Conservation (phyloP, 2,888 invertebrate genomes). For the Tetropium fuscum region DNA sequence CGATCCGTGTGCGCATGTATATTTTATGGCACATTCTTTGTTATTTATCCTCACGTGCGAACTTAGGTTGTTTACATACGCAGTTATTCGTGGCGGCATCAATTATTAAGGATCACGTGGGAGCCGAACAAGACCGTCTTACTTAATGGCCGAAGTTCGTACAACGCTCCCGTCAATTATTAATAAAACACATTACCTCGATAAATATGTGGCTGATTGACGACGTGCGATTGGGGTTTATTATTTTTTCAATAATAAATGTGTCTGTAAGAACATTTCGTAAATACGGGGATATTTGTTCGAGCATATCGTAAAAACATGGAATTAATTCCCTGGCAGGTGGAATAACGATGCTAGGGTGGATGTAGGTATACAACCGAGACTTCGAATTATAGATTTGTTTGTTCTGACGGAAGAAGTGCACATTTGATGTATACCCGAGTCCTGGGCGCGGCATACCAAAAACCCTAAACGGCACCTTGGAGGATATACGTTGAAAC, state of each 20-base stretch:
- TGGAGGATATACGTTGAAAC: conserved; percentile 38
- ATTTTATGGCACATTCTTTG: too few relatives aligned
- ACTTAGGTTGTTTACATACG: background rate
- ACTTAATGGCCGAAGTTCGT: conserved; percentile 2
- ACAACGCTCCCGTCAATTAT: background rate
- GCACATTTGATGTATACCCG: background rate
- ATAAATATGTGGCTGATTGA: background rate
- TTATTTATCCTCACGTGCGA: background rate
- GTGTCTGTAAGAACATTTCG: too few relatives aligned
- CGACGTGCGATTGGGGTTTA: background rate
- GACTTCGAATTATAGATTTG: conserved; percentile 5
- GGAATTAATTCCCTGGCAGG: too few relatives aligned
- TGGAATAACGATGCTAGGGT: too few relatives aligned
- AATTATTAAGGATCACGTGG: background rate
- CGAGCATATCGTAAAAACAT: too few relatives aligned
- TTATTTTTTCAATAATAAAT: background rate
- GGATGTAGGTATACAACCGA: background rate
- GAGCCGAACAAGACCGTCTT: background rate
- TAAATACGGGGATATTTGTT: too few relatives aligned
- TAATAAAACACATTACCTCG: conserved; percentile 1
- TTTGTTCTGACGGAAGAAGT: conserved; percentile 3
- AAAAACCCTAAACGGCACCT: conserved; percentile 35
- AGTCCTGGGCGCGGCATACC: background rate
- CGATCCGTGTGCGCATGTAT: too few relatives aligned
- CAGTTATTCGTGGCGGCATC: background rate